Conservation (phyloP, 1,140 invertebrate species). For the Ephestia elutella region DNA sequence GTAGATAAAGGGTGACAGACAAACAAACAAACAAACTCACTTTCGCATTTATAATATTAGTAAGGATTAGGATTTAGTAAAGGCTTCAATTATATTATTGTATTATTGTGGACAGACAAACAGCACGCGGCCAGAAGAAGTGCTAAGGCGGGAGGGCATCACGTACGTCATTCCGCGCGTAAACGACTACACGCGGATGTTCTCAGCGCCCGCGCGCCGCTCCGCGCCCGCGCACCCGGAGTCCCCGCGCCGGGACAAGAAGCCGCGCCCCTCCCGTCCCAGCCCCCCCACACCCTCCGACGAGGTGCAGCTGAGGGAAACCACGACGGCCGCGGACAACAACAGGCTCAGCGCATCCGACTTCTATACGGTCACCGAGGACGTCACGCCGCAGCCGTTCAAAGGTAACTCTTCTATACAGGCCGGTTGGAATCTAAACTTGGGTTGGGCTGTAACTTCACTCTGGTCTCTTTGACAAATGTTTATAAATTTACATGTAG, state of each 20-base stretch:
- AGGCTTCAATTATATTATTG: too few species aligned
- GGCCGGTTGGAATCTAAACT: too few species aligned
- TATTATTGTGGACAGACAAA: slow-evolving; percentile 27
- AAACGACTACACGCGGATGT: slow-evolving; percentile 73
- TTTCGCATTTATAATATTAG: too few species aligned
- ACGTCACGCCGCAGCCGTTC: slow-evolving; percentile 66
- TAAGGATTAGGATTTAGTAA: too few species aligned
- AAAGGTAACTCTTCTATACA: slow-evolving; percentile 54
- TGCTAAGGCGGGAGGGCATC: slow-evolving; percentile 62
- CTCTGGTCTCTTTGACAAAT: too few species aligned
- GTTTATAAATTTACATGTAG: too few species aligned
- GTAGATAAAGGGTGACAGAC: too few species aligned
- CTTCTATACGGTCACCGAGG: slow-evolving; percentile 68
- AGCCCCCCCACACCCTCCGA: slow-evolving; percentile 20
- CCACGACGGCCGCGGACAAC: slow-evolving; percentile 21
- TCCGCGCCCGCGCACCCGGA: slow-evolving; percentile 54
- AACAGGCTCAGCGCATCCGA: slow-evolving; percentile 66
- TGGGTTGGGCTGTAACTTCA: too few species aligned
- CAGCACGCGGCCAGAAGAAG: slow-evolving; percentile 47
- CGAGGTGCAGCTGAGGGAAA: slow-evolving; percentile 49
- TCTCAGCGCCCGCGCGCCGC: slow-evolving; percentile 62
- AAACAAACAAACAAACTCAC: too few species aligned
- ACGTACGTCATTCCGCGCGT: slow-evolving; percentile 73
- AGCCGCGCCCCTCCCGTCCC: slow-evolving; percentile 42
- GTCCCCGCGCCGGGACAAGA: slow-evolving; percentile 62